Percentiles rank a stretch among this genome's conserved stretches.
phyloP scores from a whole-genome alignment of 2,113 vertebrate species.

The Gobiocypris rarus region DNA sequence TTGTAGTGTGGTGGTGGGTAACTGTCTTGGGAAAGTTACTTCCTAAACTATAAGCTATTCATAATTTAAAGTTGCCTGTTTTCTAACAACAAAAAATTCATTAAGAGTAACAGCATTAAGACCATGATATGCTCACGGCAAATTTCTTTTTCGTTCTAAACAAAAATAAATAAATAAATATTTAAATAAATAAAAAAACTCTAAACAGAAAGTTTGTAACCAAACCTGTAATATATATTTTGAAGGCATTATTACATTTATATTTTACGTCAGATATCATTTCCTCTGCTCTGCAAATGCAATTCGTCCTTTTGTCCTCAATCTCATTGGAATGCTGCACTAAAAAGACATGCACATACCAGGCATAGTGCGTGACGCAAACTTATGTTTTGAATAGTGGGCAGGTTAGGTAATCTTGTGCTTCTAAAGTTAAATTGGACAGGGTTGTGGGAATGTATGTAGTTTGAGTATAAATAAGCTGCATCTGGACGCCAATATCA shows the following conservation, averaged over 20 bases:
- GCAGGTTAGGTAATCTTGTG: background rate
- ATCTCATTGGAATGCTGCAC: background rate
- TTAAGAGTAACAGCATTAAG: too few species aligned
- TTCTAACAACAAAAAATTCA: background rate
- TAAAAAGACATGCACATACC: background rate
- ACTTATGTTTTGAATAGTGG: background rate
- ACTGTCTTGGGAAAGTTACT: background rate
- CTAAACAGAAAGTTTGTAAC: background rate
- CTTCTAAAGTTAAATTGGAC: background rate
- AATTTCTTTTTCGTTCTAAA: too few species aligned
- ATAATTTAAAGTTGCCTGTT: background rate
- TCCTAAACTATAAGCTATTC: background rate
- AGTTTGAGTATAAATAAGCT: background rate
- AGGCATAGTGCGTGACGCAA: background rate
- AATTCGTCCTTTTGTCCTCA: background rate
- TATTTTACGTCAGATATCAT: background rate
- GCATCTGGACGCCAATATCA: background rate
- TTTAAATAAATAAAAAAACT: background rate
- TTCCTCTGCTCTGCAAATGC: background rate
- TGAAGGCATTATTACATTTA: background rate
- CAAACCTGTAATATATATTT: background rate
- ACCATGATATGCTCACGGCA: too few species aligned
- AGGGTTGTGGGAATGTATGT: background rate
- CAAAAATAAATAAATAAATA: background rate
- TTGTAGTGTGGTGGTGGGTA: conserved; percentile 18